Conservation (phyloP, 2,888 invertebrate genomes). For the Horisme vitalbata region DNA sequence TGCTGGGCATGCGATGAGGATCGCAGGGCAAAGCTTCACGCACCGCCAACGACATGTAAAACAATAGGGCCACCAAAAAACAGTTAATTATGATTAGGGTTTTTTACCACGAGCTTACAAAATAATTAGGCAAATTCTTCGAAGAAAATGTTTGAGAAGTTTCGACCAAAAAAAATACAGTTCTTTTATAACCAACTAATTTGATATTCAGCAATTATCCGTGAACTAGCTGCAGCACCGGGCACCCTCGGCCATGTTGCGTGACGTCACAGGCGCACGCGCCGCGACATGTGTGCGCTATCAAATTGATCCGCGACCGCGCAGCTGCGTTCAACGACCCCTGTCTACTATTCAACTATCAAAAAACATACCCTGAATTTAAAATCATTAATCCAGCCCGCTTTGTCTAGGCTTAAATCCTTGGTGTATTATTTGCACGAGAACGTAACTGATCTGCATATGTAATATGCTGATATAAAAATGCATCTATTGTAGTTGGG, state of each 20-base stretch:
- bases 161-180: too few species aligned
- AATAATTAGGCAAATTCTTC: too few species aligned
- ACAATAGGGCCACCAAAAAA: too few species aligned
- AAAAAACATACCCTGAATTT: slow-evolving; percentile 66
- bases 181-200: slow-evolving; percentile 18
- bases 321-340: slow-evolving; percentile 77
- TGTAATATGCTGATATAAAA: slow-evolving; percentile 56
- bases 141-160: too few species aligned
- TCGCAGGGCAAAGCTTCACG: too few species aligned
- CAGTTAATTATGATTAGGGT: too few species aligned
- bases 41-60: too few species aligned
- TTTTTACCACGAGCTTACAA: too few species aligned
- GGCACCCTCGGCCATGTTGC: slow-evolving; percentile 39
- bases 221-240: slow-evolving; percentile 15
- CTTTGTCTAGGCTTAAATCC: slow-evolving; percentile 69
- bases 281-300: slow-evolving; percentile 63
- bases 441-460: slow-evolving; percentile 62
- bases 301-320: slow-evolving; percentile 75
- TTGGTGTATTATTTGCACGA: slow-evolving; percentile 63
- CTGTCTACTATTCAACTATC: slow-evolving; percentile 47
- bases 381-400: slow-evolving; percentile 67
- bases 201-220: slow-evolving; percentile 26
- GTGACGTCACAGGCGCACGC: slow-evolving; percentile 59
- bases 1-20: too few species aligned
- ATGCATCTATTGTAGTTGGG: slow-evolving; percentile 52